These are phyloP conservation scores for Calliopsis andreniformis DNA, from an alignment of 1,140 invertebrate species.

Conservation along the genomic window DNA sequence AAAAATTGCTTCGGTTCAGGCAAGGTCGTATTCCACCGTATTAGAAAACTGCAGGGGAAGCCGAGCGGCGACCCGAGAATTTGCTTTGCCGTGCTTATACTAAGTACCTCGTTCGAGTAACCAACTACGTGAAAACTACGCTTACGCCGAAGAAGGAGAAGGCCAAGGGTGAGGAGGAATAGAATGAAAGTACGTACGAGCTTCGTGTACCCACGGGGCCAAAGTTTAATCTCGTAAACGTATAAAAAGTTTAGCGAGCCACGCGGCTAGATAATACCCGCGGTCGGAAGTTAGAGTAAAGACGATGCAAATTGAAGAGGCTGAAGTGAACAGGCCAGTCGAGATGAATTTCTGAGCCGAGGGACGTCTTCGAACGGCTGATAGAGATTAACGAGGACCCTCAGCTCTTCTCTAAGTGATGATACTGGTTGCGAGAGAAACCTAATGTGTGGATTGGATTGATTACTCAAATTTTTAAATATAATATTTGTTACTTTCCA, in stretches of 20 bases:
- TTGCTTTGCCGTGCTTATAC: constrained; percentile 55
- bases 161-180: constrained; percentile 27
- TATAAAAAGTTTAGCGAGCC: constrained; percentile 74
- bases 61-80: constrained; percentile 39
- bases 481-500: too few relatives aligned
- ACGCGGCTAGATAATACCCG: constrained; percentile 69
- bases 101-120: constrained; percentile 55
- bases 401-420: too few relatives aligned
- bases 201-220: constrained; percentile 63
- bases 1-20: constrained; percentile 44
- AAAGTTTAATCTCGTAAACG: constrained; percentile 75
- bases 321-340: constrained; percentile 30
- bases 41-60: constrained; percentile 16
- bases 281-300: constrained; percentile 66
- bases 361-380: constrained; percentile 43
- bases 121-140: constrained; percentile 62
- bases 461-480: too few relatives aligned
- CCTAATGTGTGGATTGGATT: too few relatives aligned
- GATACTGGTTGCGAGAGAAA: too few relatives aligned
- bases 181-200: constrained; percentile 50
- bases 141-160: constrained; percentile 31
- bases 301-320: constrained; percentile 69
- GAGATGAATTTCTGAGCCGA: constrained; percentile 56
- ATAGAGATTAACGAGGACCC: constrained; percentile 53
- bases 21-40: constrained; percentile 22